Conservation (phyloP, 53 echinoderm and acorn worm species). For the Zoroaster sp. region DNA sequence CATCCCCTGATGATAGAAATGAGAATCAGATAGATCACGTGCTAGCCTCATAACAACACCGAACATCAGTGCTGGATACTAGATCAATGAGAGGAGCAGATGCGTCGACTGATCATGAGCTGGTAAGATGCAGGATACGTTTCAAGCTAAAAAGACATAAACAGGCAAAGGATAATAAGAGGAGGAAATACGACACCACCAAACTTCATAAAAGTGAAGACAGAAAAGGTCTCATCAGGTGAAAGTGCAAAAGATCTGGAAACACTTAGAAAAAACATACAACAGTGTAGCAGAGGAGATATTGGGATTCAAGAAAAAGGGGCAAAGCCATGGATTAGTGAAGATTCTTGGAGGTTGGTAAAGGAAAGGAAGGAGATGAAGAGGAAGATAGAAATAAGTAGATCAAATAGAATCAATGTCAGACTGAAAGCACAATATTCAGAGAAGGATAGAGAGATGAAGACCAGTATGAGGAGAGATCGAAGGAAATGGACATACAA, state of each 20-base stretch:
- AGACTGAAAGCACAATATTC: background rate
- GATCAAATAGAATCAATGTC: constrained; percentile 1
- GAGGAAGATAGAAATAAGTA: background rate
- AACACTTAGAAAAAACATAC: background rate
- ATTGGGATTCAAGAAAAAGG: background rate
- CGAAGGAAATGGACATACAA: background rate
- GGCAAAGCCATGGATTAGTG: constrained; percentile 12
- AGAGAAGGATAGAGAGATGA: background rate
- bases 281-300: background rate
- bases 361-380: background rate
- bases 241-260: background rate
- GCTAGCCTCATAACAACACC: too few species aligned
- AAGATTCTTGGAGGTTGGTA: background rate
- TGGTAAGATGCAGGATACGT: too few species aligned
- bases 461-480: background rate
- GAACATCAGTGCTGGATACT: too few species aligned
- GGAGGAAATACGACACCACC: too few species aligned
- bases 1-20: too few species aligned
- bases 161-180: too few species aligned
- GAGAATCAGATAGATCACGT: too few species aligned
- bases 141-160: too few species aligned
- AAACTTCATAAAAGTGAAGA: too few species aligned
- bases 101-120: too few species aligned
- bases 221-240: background rate
- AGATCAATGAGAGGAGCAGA: too few species aligned